These are phyloP conservation scores for Caenorhabditis sp. DNA, from an alignment of 2,888 invertebrate genomes.

Conservation along the genomic window DNA sequence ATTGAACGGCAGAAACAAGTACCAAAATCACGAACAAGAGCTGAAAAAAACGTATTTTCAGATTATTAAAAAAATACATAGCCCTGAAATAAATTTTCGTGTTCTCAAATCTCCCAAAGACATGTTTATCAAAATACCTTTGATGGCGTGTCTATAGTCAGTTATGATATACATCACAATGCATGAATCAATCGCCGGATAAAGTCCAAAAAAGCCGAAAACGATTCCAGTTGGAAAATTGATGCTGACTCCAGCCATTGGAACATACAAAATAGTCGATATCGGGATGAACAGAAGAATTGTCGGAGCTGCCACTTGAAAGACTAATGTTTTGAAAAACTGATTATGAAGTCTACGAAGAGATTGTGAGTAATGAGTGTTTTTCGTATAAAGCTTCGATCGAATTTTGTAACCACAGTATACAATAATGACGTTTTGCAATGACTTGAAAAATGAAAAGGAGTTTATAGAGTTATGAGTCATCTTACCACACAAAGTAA, in stretches of 20 bases:
- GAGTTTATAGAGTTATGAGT: background rate
- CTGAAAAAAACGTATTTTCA: too few species aligned
- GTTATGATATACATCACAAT: constrained; percentile 23
- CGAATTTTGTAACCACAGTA: constrained; percentile 8
- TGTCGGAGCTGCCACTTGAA: constrained; percentile 17
- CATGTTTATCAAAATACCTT: too few species aligned
- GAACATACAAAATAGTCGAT: constrained; percentile 9
- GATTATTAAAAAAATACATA: too few species aligned
- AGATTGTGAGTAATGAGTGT: background rate
- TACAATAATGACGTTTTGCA: constrained; percentile 15
- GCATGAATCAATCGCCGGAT: constrained; percentile 23
- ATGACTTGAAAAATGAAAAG: constrained; percentile 9
- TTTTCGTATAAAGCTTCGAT: constrained; percentile 6
- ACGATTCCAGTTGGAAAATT: constrained; percentile 17
- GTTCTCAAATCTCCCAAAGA: too few species aligned
- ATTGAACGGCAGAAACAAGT: too few species aligned
- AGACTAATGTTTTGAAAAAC: constrained; percentile 16
- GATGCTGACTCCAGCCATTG: background rate
- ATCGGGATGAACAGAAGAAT: constrained; percentile 13
- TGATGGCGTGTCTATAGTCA: constrained; percentile 12
- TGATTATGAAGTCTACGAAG: constrained; percentile 9
- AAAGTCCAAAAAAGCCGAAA: constrained; percentile 10
- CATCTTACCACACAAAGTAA: too few species aligned
- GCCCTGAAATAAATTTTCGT: too few species aligned
- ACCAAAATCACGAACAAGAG: too few species aligned